These are phyloP conservation scores for Ormyrus nitidulus DNA, from an alignment of 2,888 invertebrate genomes.

Conservation along the genomic window DNA sequence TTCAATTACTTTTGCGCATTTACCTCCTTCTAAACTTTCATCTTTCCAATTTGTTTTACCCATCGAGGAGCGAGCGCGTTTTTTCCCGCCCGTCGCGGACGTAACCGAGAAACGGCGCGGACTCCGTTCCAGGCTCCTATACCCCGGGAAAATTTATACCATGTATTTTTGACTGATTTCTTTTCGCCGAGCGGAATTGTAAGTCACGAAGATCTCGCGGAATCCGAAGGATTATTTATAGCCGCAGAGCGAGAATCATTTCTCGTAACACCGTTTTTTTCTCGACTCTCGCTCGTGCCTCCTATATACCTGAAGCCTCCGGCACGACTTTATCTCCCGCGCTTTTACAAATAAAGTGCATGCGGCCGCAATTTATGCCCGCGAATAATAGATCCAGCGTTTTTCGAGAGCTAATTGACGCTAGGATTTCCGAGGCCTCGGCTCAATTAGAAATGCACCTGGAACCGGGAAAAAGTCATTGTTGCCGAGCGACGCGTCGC, in stretches of 20 bases:
- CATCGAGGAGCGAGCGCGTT: background rate
- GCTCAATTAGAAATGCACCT: background rate
- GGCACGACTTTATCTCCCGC: constrained; percentile 47
- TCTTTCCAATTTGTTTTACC: constrained; percentile 21
- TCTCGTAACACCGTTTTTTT: constrained; percentile 12
- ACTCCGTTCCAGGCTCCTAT: background rate
- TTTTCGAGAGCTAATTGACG: constrained; percentile 2
- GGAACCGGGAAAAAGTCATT: background rate
- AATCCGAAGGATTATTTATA: constrained; percentile 53
- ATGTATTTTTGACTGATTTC: constrained; percentile 47
- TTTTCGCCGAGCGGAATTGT: constrained; percentile 27
- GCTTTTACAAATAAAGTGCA: constrained; percentile 16
- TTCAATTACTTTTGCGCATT: constrained; percentile 8
- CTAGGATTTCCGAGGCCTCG: background rate
- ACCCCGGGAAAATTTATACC: constrained; percentile 27
- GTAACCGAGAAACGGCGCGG: background rate
- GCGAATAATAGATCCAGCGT: background rate
- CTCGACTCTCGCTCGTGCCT: background rate
- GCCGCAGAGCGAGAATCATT: constrained; percentile 42
- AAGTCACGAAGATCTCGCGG: constrained; percentile 48
- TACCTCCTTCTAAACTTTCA: constrained; percentile 18
- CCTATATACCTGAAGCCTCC: constrained; percentile 9
- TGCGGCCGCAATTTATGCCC: background rate
- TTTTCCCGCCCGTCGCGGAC: background rate
- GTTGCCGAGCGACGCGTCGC: background rate